These are phyloP conservation scores for Todiramphus saurophagus DNA, from an alignment of 2,113 vertebrate genomes.

Conservation along the genomic window DNA sequence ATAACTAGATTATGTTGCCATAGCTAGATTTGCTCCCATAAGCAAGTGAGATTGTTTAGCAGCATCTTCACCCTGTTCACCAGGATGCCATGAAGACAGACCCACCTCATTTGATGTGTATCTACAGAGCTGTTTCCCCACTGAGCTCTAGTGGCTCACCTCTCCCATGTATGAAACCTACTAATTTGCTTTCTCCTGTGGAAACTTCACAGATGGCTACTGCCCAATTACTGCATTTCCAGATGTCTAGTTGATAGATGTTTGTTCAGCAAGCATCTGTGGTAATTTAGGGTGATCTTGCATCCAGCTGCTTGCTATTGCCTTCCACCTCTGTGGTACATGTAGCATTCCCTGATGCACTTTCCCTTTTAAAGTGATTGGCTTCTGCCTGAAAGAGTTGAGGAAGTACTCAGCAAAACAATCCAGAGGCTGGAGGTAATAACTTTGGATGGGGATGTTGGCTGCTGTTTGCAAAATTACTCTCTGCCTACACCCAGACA, in stretches of 20 bases:
- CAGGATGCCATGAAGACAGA: not conserved
- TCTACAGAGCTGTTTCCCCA: not conserved
- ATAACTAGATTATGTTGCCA: not conserved
- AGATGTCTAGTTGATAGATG: not conserved
- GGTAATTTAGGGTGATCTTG: not conserved
- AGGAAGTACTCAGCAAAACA: not conserved
- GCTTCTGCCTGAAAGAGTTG: not conserved
- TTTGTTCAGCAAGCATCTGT: not conserved
- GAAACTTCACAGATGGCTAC: not conserved
- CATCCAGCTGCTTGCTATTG: not conserved
- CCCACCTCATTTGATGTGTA: not conserved
- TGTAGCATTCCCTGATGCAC: not conserved
- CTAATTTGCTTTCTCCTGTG: not conserved
- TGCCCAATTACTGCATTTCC: not conserved
- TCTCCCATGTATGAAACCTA: not conserved
- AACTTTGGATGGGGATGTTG: not conserved
- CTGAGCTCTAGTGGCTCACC: not conserved
- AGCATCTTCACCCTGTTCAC: not conserved
- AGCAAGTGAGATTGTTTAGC: not conserved
- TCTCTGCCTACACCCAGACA: not conserved
- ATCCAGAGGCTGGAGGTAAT: not conserved
- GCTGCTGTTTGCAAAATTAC: not conserved
- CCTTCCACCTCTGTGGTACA: not conserved
- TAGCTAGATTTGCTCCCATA: not conserved
- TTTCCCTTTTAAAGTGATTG: not conserved